phyloP scores from a whole-genome alignment of 2,888 invertebrate genomes.

The Caenorhabditis becei region DNA sequence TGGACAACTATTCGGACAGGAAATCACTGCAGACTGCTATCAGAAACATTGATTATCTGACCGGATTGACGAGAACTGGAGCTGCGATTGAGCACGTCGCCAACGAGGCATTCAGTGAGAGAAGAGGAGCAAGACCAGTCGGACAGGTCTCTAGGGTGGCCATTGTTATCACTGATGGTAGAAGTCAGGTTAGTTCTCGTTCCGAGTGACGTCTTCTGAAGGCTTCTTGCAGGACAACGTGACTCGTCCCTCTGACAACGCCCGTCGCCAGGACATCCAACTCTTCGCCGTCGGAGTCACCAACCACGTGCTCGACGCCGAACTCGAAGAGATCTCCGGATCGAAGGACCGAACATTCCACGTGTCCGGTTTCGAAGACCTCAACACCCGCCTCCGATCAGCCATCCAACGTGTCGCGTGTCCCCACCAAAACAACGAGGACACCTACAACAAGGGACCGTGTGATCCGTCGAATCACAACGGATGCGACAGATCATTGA shows the following conservation, averaged over 20 bases:
- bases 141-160: conserved; percentile 79
- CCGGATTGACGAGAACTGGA: conserved; percentile 78
- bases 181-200: conserved; percentile 70
- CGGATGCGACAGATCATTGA: conserved; percentile 76
- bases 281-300: conserved; percentile 82
- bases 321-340: conserved; percentile 75
- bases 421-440: conserved; percentile 65
- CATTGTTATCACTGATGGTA: conserved; percentile 82
- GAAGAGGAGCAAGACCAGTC: conserved; percentile 75
- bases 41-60: conserved; percentile 72
- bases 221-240: conserved; percentile 78
- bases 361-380: conserved; percentile 78
- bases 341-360: conserved; percentile 75
- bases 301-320: conserved; percentile 75
- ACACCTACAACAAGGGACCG: conserved; percentile 66
- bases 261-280: conserved; percentile 78
- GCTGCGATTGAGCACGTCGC: conserved; percentile 79
- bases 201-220: neutral
- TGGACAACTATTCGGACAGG: conserved; percentile 70
- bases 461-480: conserved; percentile 75
- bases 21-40: conserved; percentile 64
- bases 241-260: conserved; percentile 76
- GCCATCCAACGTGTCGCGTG: conserved; percentile 79
- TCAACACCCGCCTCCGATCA: conserved; percentile 76
- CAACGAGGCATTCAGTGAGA: conserved; percentile 74